These are phyloP conservation scores for Pogonus chalceus DNA, from an alignment of 1,140 invertebrate species.

Conservation along the genomic window DNA sequence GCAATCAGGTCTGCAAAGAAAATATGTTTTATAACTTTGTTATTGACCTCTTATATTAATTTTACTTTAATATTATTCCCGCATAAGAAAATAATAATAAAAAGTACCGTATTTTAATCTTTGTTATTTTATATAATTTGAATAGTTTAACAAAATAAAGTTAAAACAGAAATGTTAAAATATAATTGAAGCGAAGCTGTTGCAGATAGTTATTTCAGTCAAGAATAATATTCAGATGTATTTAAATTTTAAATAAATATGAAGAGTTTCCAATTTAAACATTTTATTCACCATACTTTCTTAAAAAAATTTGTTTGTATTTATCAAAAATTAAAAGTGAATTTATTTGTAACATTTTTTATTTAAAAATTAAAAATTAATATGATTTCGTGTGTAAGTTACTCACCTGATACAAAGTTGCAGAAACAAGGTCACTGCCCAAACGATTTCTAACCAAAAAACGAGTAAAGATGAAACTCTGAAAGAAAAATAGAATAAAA, in stretches of 20 bases:
- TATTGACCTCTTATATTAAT: background rate
- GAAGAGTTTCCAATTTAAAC: too few relatives aligned
- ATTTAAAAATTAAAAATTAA: too few relatives aligned
- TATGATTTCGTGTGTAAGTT: background rate
- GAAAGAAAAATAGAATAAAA: slow-evolving; percentile 4
- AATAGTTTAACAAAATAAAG: slow-evolving; percentile 2
- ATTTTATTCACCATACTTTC: too few relatives aligned
- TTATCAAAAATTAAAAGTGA: too few relatives aligned
- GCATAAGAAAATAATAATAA: background rate
- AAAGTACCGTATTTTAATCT: slow-evolving; percentile 7
- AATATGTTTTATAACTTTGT: background rate
- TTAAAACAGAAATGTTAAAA: too few relatives aligned
- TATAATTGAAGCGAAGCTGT: too few relatives aligned
- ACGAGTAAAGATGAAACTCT: slow-evolving; percentile 1
- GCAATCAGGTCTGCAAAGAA: slow-evolving; percentile 26
- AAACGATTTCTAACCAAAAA: slow-evolving; percentile 6
- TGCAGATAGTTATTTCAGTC: too few relatives aligned
- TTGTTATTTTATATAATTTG: background rate
- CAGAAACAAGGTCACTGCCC: slow-evolving; percentile 7
- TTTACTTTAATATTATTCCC: background rate
- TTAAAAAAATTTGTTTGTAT: too few relatives aligned
- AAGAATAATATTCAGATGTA: too few relatives aligned
- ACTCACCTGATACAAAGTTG: slow-evolving; percentile 8
- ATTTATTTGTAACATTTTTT: too few relatives aligned
- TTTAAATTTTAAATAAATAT: too few relatives aligned